phyloP scores from a whole-genome alignment of 2,113 vertebrate species.

The Marmota monax region DNA sequence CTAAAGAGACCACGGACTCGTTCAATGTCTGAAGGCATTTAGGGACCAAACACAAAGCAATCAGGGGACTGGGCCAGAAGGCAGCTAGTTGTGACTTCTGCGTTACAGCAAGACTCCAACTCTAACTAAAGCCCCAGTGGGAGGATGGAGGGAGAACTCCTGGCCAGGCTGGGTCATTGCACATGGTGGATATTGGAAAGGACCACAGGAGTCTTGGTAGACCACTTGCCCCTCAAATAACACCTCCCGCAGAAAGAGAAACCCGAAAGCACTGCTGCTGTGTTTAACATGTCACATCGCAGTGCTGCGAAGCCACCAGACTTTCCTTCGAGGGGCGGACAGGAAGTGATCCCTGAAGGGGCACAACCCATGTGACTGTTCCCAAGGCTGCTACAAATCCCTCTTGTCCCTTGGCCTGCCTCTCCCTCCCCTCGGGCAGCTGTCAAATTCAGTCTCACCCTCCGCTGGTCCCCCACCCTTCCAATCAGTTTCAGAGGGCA shows the following conservation, averaged over 20 bases:
- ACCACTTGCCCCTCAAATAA: rapidly evolving
- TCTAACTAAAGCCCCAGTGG: not conserved
- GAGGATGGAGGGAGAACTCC: rapidly evolving
- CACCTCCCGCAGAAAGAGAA: not conserved
- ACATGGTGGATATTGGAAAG: not conserved
- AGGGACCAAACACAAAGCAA: not conserved
- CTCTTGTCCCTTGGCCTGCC: not conserved
- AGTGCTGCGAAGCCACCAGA: not conserved
- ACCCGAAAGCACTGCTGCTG: not conserved
- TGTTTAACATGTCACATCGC: rapidly evolving
- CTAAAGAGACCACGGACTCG: not conserved
- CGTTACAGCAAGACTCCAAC: constrained; percentile 9
- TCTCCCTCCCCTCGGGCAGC: not conserved
- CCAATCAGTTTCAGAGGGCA: not conserved
- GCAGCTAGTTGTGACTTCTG: not conserved
- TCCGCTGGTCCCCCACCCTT: not conserved
- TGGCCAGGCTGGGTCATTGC: not conserved
- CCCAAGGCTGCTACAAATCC: not conserved
- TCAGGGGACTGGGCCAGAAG: not conserved
- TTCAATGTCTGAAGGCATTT: not conserved
- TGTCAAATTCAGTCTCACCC: rapidly evolving
- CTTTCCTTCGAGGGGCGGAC: not conserved
- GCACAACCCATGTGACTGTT: not conserved
- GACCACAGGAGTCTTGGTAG: not conserved
- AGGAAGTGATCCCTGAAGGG: too few relatives aligned